Conservation (phyloP, 2,797 vertebrate genomes). For the Scolopax bukidnonensis region DNA sequence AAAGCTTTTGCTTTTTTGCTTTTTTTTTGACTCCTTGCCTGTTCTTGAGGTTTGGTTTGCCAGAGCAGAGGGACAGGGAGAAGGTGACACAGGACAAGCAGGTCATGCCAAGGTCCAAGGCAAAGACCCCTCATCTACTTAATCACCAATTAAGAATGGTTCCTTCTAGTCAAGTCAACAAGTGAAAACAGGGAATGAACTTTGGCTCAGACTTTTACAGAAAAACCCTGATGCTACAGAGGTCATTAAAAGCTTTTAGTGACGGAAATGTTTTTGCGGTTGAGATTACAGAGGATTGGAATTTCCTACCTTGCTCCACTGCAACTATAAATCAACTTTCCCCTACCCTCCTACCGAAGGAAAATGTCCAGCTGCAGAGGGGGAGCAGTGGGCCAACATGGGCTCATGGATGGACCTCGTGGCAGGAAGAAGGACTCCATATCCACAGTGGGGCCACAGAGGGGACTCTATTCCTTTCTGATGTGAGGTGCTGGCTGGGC, state of each 20-base stretch:
- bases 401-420: accelerated
- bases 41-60: neutral
- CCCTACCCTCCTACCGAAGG: neutral
- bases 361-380: neutral
- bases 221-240: neutral
- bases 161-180: neutral
- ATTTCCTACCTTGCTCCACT: neutral
- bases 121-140: neutral
- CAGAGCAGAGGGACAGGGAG: neutral
- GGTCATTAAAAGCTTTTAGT: neutral
- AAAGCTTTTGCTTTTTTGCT: neutral
- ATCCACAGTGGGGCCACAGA: neutral
- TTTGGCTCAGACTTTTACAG: neutral
- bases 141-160: neutral
- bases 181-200: neutral
- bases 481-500: neutral
- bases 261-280: neutral
- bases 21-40: neutral
- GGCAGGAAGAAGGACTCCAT: neutral
- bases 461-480: neutral
- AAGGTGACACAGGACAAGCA: neutral
- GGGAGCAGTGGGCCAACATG: neutral
- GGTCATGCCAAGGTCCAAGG: neutral
- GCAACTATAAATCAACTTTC: neutral
- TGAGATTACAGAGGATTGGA: neutral